Conservation (phyloP, 2,888 invertebrate genomes). For the Pollenia labialis region DNA sequence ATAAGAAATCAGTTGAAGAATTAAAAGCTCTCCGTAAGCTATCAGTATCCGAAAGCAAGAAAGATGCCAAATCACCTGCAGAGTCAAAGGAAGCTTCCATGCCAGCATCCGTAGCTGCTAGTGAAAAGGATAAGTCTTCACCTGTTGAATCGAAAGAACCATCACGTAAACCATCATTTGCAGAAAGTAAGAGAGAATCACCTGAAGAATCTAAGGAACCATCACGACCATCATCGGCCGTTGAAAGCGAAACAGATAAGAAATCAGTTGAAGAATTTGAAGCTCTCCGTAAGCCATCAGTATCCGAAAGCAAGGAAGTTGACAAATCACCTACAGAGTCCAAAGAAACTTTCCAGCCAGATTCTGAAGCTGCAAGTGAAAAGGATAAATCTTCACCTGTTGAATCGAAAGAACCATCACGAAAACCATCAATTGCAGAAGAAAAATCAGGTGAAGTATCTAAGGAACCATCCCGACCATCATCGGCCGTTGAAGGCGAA, state of each 20-base stretch:
- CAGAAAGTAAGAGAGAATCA: no score
- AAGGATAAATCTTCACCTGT: no score
- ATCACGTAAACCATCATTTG: no score
- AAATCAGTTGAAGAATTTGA: slow-evolving; percentile 49
- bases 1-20: slow-evolving; percentile 19
- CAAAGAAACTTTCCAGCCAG: slow-evolving; percentile 65
- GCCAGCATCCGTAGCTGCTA: slow-evolving; percentile 57
- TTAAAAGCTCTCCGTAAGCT: slow-evolving; percentile 1
- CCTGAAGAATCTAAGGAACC: no score
- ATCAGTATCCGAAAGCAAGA: slow-evolving; percentile 63
- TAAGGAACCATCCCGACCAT: slow-evolving; percentile 70
- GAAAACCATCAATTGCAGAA: slow-evolving; percentile 31
- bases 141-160: no score
- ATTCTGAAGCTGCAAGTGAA: slow-evolving; percentile 55
- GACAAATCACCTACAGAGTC: slow-evolving; percentile 58
- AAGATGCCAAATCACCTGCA: slow-evolving; percentile 53
- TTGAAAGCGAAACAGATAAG: no score
- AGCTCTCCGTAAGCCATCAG: slow-evolving; percentile 33
- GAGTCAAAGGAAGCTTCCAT: slow-evolving; percentile 38
- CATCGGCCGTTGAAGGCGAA: slow-evolving; percentile 68
- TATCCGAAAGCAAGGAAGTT: slow-evolving; percentile 43
- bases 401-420: slow-evolving; percentile 7
- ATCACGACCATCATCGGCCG: no score
- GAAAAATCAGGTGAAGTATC: slow-evolving; percentile 63
- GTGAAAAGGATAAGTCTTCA: no score